Base-by-base conservation (phyloP, 2,797 vertebrate genomes). In the Falco columbarius region DNA sequence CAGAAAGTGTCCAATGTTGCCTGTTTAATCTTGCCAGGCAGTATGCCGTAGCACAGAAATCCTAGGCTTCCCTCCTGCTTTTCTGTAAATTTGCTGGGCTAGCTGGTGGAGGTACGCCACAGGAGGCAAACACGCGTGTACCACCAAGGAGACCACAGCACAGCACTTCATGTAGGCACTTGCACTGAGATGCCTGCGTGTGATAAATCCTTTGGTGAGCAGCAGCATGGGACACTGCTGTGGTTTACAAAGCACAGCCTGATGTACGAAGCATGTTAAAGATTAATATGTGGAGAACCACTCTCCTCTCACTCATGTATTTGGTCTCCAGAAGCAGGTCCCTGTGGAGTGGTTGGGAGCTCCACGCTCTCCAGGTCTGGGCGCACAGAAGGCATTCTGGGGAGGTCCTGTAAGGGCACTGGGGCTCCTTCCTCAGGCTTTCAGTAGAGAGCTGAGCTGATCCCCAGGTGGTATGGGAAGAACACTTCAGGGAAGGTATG, bases 81-180 rank as follows among this genome's bases (percentile, higher is more conserved):
- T 87, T 21, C n/a, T 9, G 1, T 18, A 20, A 46, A 29, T 1
- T 2, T 34, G 12, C 9, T 42, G 23, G 14, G 26, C 12, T 67
- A 10, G n/a, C 23, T 58, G 44, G 30, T 44, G 74, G 79, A 56
- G 36, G 14, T 47, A 26, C 3, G 5, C 30, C 19, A 1, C 1
- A 5, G 27, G 20, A 61, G 27, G n/a, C 34, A 77, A 34, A 32
- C 0, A 4, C 1, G 4, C 47, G 51, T 0, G 0, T 21, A n/a
- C 19, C 6, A 7, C 30, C 12, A 15, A 21, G 17, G 56, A 59
- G 27, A 18, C 20, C 2, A 4, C 22, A 42, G 49, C 32, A 23
- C 16, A 59, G 32, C 34, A 7, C 44, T 38, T 54, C 0, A 0
- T 71, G 27, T 30, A 59, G 49, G 20, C 58, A 68, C 27, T 51